Evolutionary conservation across 2,888 invertebrate species (phyloP).

Genomic region (Andrena chrysosceles): DNA sequence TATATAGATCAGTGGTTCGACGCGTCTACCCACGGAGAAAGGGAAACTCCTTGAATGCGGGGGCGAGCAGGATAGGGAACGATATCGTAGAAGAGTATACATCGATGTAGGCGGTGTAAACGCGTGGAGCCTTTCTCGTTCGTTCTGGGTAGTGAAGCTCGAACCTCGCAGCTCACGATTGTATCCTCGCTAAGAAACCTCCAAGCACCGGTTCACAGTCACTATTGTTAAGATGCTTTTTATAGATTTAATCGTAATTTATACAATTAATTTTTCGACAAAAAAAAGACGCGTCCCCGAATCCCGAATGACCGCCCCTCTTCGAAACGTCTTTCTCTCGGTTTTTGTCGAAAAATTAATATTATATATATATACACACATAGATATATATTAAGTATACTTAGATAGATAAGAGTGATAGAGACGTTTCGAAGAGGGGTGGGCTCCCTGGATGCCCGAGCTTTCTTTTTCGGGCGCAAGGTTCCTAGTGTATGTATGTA

Average conservation of each 20-base stretch:
- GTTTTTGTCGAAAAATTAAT: conserved; percentile 60
- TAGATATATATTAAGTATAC: conserved; percentile 43
- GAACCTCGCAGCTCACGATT: conserved; percentile 29
- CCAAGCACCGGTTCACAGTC: conserved; percentile 76
- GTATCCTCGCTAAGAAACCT: conserved; percentile 41
- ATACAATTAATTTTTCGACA: conserved; percentile 22
- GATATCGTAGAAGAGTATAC: neutral
- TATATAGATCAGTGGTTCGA: too few species aligned
- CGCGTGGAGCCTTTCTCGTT: conserved; percentile 3
- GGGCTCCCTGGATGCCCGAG: conserved; percentile 4
- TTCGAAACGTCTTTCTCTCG: conserved; percentile 36
- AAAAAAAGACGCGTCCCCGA: too few species aligned
- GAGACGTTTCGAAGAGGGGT: conserved; percentile 38
- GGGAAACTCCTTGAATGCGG: neutral
- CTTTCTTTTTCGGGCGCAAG: conserved; percentile 20
- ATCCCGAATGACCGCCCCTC: too few species aligned
- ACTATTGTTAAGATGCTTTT: conserved; percentile 77
- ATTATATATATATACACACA: conserved; percentile 56
- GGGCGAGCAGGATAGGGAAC: neutral
- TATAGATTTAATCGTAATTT: conserved; percentile 65
- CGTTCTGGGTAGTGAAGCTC: conserved; percentile 21
- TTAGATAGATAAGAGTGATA: conserved; percentile 60
- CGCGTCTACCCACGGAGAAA: conserved; percentile 10
- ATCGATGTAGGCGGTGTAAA: neutral
- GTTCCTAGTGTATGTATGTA: conserved; percentile 60